phyloP scores from a whole-genome alignment of 2,888 invertebrate species.

The Myopa tessellatipennis region DNA sequence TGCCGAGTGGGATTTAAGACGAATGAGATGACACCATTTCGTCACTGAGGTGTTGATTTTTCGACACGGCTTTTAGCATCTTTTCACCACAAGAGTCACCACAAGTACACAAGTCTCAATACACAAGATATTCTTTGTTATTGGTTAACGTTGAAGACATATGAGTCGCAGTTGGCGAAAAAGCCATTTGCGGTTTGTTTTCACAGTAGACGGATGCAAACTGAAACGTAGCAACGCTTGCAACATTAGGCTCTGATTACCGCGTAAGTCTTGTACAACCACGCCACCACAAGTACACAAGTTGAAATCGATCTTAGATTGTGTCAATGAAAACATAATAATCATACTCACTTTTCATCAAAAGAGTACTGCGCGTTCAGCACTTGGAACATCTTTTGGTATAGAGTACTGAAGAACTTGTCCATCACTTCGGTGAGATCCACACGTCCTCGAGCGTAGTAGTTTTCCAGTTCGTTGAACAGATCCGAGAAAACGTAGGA shows the following conservation, averaged over 20 bases:
- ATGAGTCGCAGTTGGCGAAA: slow-evolving; percentile 12
- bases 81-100: slow-evolving; percentile 5
- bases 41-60: slow-evolving; percentile 12
- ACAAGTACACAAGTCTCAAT: background rate
- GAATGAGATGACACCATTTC: slow-evolving; percentile 7
- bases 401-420: slow-evolving; percentile 90
- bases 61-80: background rate
- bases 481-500: slow-evolving; percentile 92
- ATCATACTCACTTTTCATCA: slow-evolving; percentile 80
- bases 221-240: slow-evolving; percentile 3
- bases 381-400: slow-evolving; percentile 96
- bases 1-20: background rate
- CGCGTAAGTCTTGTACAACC: background rate
- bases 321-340: background rate
- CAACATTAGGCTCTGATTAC: slow-evolving; percentile 18
- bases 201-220: slow-evolving; percentile 5
- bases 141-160: background rate
- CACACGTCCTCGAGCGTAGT: slow-evolving; percentile 86
- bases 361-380: slow-evolving; percentile 93
- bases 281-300: background rate
- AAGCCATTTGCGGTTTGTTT: slow-evolving; percentile 22
- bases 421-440: slow-evolving; percentile 90
- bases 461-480: slow-evolving; percentile 88
- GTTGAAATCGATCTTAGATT: slow-evolving; percentile 5
- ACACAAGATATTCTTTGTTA: background rate